Evolutionary conservation across 2,113 vertebrate genomes (phyloP), one percentile per base, ranked within the genome.

Genomic region (Pimephales promelas): DNA sequence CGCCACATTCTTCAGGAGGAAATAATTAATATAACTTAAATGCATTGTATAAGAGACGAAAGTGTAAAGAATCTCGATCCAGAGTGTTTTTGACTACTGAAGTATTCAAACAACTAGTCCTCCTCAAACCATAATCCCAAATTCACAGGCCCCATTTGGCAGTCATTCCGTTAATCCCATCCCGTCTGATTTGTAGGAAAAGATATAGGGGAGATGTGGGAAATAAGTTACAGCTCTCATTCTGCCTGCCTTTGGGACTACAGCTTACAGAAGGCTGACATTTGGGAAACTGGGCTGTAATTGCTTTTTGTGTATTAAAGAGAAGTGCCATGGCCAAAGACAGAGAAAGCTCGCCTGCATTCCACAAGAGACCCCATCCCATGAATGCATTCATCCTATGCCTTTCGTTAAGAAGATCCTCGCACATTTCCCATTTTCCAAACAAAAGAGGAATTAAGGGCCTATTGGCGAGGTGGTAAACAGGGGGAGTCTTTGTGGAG

Each of bases 361-460:
- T 70, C 28, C 79, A 80, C 77, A 61, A 52, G 61, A 80, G 71
- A 86, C 68, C 68, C 28, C 83, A 40, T 73, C 26, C 40, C 66
- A 28, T 81, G 83, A 85, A 85, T 85, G 66, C 45, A 72, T 84
- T 84, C 83, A 79, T 72, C 26, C 83, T 24, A 22, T 28, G 26
- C 28, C 66, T 72, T 71, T 79, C 40, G 43, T 52, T 59, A 62
- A 36, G 83, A 79, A 79, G 83, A 79, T 72, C 56, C 62, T 78
- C 56, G 54, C 34, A 49, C 61, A 73, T 79, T 79, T 86, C 26
- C 81, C 85, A 79, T 83, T 79, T 79, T 54, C 49, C 10, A 34
- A 62, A 86, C 85, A 83, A 86, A 86, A 81, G 85, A 73, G 82
- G 77, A 81, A 84, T 84, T 86, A 86, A 84, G 16, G 76, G 75